Base-by-base conservation (phyloP, 2,888 invertebrate species). In the Drosophila subquinaria region DNA sequence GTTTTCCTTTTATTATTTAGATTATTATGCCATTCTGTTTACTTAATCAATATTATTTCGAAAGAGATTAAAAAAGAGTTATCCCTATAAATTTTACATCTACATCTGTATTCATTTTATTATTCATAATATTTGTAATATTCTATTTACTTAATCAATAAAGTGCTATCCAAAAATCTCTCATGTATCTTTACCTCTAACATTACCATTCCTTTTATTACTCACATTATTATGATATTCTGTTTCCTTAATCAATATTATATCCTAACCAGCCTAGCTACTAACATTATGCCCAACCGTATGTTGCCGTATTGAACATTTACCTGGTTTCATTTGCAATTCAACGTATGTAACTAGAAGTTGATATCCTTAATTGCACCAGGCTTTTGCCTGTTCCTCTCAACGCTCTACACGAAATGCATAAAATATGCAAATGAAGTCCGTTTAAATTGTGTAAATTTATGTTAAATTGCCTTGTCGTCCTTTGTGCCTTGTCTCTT, bases 371-470 rank as follows among this genome's bases (percentile, higher is more conserved):
- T 76, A 86, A 83, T 86, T 86, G 76, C 60, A 57, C 8, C 62
- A 52, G 62, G 48, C 47, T 20, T 61, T 8, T 9, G 35, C 47
- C 47, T 47, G 36, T n/a, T 38, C 27, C 55, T 27, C 10, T 30
- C 13, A n/a, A 35, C 59, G 38, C 59, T 48, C 38, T 5, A 33
- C 27, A 51, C 60, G 43, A 69, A 80, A 76, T 80, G 88, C 75
- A 76, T 78, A 69, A 80, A 82, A 84, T 84, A 84, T 84, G 85
- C 80, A 87, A 87, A 84, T 78, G 78, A 82, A 73, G 69, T 66
- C 68, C 67, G 56, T 66, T 72, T 73, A 72, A 82, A 78, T 69
- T 76, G 72, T 76, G 80, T 69, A 76, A 76, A 78, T 80, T 73
- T 82, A 84, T 87, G 80, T 73, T 64, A 84, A 87, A 71, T 76